Base-by-base conservation (phyloP, 2,113 vertebrate species). In the Chitala chitala region DNA sequence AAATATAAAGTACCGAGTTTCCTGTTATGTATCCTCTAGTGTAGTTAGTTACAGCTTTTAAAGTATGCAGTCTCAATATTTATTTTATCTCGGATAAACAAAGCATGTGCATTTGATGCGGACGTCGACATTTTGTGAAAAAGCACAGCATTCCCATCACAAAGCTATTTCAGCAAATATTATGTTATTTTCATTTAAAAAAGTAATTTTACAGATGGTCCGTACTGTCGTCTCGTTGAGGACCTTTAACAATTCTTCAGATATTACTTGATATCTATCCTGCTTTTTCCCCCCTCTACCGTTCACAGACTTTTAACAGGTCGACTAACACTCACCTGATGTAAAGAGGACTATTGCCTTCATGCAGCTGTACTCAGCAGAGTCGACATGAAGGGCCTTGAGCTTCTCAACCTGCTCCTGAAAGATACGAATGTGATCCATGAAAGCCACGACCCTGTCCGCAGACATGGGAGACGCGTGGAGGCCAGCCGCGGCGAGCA, bases 401-500 rank as follows among this genome's bases (percentile, higher is more conserved):
- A 99, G 95, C 89, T 98, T 99, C 91, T 98, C 96, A 90, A 98
- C 96, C 90, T 99, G 96, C 85, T 99, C 96, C 89, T 98, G 96
- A 91, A 99, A 98, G 92, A 99, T 96, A 83, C 95, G 94, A 88
- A 98, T 98, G 94, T 98, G 96, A 92, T 99, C 96, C 96, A 99
- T 99, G 92, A 99, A 99, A 90, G 96, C 96, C 88, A 99, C 96
- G 82, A 99, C 96, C 71, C 95, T 92, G 89, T 99, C 96, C 73
- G 96, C 96, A 51, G 96, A 97, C 96, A 98, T 98, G 72, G 96
- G 96, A 68, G 96, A 98, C 71, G 96, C 96, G 87, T 99, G 96
- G 84, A 98, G 94, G 88, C 96, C 96, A 48, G 96, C 96, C 61
- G 96, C 96, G 69, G 96, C 96, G 83, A 98, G 89, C 77, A 98